Evolutionary conservation across 2,888 invertebrate species (phyloP).

Genomic region (Caenorhabditis sp.): DNA sequence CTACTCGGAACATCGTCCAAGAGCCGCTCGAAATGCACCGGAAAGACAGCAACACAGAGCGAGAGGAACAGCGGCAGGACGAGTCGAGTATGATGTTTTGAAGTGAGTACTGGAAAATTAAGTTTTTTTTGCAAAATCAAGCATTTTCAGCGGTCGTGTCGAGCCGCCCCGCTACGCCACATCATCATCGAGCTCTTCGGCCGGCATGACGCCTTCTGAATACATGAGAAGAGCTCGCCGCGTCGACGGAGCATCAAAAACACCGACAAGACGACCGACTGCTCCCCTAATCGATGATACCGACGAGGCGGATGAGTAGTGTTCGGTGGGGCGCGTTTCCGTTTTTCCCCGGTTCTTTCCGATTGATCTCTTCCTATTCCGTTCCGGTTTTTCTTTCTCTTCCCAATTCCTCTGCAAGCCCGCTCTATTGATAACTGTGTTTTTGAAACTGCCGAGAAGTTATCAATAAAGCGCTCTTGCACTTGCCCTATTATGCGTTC

Average conservation of each 20-base stretch:
- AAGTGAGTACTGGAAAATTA: constrained; percentile 10
- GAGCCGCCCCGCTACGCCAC: constrained; percentile 7
- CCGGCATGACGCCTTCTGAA: constrained; percentile 41
- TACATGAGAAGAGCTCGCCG: constrained; percentile 40
- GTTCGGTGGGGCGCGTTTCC: background rate
- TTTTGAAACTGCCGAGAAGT: too few relatives aligned
- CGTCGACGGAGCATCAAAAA: constrained; percentile 30
- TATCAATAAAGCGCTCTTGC: too few relatives aligned
- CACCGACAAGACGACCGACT: constrained; percentile 30
- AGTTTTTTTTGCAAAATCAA: background rate
- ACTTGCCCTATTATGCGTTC: too few relatives aligned
- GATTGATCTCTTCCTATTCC: background rate
- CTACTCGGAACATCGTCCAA: constrained; percentile 45
- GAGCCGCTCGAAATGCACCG: constrained; percentile 7
- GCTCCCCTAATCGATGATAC: background rate
- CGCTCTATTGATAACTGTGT: background rate
- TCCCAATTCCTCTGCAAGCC: background rate
- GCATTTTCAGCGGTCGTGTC: constrained; percentile 5
- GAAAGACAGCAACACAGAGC: background rate
- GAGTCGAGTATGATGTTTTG: constrained; percentile 28
- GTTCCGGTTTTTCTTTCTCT: background rate
- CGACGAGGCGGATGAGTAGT: constrained; percentile 21
- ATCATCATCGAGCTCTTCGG: constrained; percentile 6
- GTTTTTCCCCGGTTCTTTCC: too few relatives aligned
- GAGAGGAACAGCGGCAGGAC: background rate